Conservation (phyloP, 2,797 vertebrate genomes). For the Sebastes steindachneri region DNA sequence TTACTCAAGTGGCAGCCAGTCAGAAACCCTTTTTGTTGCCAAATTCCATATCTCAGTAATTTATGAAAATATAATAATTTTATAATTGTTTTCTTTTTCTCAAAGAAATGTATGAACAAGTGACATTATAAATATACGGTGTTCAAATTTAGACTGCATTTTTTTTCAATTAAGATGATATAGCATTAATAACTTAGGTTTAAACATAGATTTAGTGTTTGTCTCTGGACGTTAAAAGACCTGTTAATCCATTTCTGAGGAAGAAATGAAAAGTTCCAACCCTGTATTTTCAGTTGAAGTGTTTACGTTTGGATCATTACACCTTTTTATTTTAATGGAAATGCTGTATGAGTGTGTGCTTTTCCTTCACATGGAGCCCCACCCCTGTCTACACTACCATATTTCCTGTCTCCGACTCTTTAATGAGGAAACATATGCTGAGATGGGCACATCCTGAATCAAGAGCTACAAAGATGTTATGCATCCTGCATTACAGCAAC, state of each 20-base stretch:
- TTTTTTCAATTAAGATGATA: too few relatives aligned
- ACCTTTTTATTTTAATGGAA: not conserved
- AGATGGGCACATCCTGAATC: slow-evolving; percentile 55
- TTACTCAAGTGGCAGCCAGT: too few relatives aligned
- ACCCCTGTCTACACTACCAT: not conserved
- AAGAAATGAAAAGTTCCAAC: not conserved
- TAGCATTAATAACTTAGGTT: not conserved
- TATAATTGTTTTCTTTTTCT: too few relatives aligned
- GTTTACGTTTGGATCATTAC: not conserved
- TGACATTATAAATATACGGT: too few relatives aligned
- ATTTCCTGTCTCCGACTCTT: slow-evolving; percentile 38
- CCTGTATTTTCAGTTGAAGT: not conserved
- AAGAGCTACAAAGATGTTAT: slow-evolving; percentile 57
- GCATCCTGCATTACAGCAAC: slow-evolving; percentile 59
- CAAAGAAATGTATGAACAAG: too few relatives aligned
- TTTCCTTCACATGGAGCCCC: not conserved
- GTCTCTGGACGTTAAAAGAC: not conserved
- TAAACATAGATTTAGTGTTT: not conserved
- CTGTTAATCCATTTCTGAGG: not conserved
- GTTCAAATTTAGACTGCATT: too few relatives aligned
- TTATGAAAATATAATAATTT: too few relatives aligned
- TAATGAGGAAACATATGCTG: slow-evolving; percentile 44
- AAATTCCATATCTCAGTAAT: too few relatives aligned
- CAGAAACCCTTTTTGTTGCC: too few relatives aligned
- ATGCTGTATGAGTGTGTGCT: not conserved